Evolutionary conservation across 2,888 invertebrate species (phyloP), one percentile per base, ranked within the genome.

Genomic region (Pseudococcus jackbeardsleyi): DNA sequence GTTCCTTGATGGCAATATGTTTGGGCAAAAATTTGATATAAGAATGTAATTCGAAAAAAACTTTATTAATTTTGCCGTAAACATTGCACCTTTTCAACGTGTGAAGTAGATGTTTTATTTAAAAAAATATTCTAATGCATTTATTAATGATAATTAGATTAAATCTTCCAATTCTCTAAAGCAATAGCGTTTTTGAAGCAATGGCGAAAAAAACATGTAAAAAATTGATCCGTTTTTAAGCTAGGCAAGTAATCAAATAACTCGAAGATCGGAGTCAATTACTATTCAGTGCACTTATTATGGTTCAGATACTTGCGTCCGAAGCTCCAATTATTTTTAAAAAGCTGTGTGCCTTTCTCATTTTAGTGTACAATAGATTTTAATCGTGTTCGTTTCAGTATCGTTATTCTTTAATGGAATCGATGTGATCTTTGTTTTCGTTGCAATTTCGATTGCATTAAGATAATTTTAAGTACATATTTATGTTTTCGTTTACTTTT

Each of bases 341-440:
- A 68, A 68, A 33, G 72, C 72, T 72, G 72, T 39, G 72, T 72
- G 72, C 72, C 72, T 72, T 72, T 72, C 17, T 72, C 68, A 12
- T 72, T 72, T 33, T 72, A 72, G 72, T 72, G 15, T 64, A 72
- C 72, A 72, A 72, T 72, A 72, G 72, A 15, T 72, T 72, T 72
- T 33, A 26, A 72, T 33, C 72, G 72, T 72, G 72, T 72, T 33
- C 33, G 33, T 72, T 72, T 72, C 39, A 72, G 72, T 72, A 72
- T 72, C 72, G 72, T 72, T 82, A 82, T 82, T 82, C 79, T 82
- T 82, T 19, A 42, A 42, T 68, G 26, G 46, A 82, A 82, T 82
- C 79, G 19, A 82, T 82, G 79, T 82, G 79, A 82, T 82, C 19
- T 82, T 46, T 82, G 72, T 82, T 46, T 82, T 82, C 26, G 79